Evolutionary conservation across 2,113 vertebrate genomes (phyloP), one percentile per base, ranked within the genome.

Genomic region (Elanus axillaris): DNA sequence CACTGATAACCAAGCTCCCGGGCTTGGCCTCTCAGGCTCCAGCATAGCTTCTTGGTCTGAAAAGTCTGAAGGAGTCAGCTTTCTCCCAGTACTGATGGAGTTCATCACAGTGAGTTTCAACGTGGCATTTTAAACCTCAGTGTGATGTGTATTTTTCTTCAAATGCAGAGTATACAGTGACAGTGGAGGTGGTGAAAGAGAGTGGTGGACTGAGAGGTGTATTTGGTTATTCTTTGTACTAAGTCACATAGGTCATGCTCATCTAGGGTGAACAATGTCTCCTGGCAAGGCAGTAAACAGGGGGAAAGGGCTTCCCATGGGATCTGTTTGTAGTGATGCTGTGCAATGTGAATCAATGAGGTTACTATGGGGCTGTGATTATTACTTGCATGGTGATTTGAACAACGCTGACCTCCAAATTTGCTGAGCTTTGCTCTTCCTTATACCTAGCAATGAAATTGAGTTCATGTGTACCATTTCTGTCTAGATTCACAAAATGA

Each of bases 111-210:
- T 0, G 2, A 97, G 81, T 62, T 62, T 92, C 74, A 96, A 55
- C 29, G 25, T 83, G 85, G 74, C 63, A 90, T 92, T 97, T 97
- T 90, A 93, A 95, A 89, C 48, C 55, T 75, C 88, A 93, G 58
- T 36, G 2, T 53, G 64, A 40, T 89, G 80, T 89, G 58, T 94
- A 68, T 84, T 83, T 91, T 93, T 94, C 58, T 95, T 69, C 45
- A 83, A 89, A 90, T 3, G 1, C 18, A 67, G 85, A 73, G 77
- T 96, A 82, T 95, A 95, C 87, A 53, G 58, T 91, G 88, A 73
- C 84, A 77, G 71, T 43, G 43, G 77, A 94, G 71, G 87, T 95
- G 95, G 42, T 94, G 97, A 97, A 95, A 95, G 89, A 68, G 83
- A 88, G 16, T 60, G 32, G n/a, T 45, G 62, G 89, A 53, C 69